phyloP scores from a whole-genome alignment of 2,113 vertebrate species.

The Gallinago paraguaiae region DNA sequence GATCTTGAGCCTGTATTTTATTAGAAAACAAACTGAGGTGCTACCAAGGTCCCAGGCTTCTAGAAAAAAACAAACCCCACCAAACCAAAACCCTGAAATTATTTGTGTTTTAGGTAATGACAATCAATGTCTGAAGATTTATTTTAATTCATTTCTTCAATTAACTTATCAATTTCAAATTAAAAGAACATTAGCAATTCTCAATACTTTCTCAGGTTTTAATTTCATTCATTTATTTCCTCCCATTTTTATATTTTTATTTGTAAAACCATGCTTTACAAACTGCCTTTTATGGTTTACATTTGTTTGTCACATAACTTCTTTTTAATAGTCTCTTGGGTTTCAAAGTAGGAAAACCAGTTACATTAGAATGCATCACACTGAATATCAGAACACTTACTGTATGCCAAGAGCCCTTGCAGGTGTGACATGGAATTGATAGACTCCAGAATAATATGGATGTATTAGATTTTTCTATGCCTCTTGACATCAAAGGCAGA shows the following conservation, averaged over 20 bases:
- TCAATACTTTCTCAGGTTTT: neutral
- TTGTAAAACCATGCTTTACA: neutral
- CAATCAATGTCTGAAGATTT: neutral
- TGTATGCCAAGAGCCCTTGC: neutral
- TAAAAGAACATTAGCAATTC: neutral
- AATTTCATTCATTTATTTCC: neutral
- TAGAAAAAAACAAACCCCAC: neutral
- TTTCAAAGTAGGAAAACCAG: neutral
- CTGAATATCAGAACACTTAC: neutral
- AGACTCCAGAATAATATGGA: neutral
- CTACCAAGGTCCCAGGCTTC: neutral
- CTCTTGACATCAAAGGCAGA: neutral
- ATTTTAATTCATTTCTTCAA: neutral
- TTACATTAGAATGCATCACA: neutral
- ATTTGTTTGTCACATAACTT: neutral
- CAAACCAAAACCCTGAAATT: neutral
- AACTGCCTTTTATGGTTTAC: neutral
- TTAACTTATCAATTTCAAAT: neutral
- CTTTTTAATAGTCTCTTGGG: neutral
- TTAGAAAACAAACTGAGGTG: neutral
- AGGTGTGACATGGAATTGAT: neutral
- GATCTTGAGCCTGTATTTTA: neutral
- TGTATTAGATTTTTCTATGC: neutral
- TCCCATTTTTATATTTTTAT: neutral
- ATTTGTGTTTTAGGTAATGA: neutral